phyloP scores from a whole-genome alignment of 1,140 invertebrate species.

The Scaptomyza graminum region DNA sequence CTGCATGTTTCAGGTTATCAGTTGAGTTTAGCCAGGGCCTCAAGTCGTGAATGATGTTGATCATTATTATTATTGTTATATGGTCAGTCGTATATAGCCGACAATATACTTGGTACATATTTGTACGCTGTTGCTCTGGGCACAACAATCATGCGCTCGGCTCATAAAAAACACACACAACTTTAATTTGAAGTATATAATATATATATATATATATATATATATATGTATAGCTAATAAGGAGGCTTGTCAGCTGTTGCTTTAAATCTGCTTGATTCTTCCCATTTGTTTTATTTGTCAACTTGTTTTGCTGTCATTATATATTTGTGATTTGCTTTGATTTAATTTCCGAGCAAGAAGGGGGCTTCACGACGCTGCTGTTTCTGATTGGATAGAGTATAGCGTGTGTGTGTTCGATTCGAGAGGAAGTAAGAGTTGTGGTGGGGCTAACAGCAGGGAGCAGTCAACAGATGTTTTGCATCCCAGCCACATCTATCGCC shows the following conservation, averaged over 20 bases:
- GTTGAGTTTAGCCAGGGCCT: constrained; percentile 25
- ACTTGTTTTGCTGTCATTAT: constrained; percentile 38
- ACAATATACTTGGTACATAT: no score
- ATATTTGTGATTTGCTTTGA: constrained; percentile 25
- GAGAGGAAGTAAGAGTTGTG: background rate
- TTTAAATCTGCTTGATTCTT: background rate
- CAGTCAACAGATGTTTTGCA: background rate
- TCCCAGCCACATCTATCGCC: no score
- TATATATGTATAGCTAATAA: constrained; percentile 8
- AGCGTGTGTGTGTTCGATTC: no score
- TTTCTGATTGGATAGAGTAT: constrained; percentile 4
- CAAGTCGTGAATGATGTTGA: constrained; percentile 45
- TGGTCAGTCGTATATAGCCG: background rate
- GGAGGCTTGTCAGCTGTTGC: constrained; percentile 44
- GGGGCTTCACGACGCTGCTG: constrained; percentile 15
- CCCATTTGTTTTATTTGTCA: constrained; percentile 23
- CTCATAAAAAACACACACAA: constrained; percentile 29
- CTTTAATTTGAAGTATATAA: constrained; percentile 21
- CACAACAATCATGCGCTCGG: no score
- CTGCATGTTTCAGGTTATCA: constrained; percentile 47
- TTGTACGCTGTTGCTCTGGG: no score
- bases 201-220: background rate
- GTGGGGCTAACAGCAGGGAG: background rate
- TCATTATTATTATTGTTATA: constrained; percentile 40
- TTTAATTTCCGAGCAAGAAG: constrained; percentile 13